Base-by-base conservation (phyloP, 2,113 vertebrate genomes). In the Misgurnus mizolepis region DNA sequence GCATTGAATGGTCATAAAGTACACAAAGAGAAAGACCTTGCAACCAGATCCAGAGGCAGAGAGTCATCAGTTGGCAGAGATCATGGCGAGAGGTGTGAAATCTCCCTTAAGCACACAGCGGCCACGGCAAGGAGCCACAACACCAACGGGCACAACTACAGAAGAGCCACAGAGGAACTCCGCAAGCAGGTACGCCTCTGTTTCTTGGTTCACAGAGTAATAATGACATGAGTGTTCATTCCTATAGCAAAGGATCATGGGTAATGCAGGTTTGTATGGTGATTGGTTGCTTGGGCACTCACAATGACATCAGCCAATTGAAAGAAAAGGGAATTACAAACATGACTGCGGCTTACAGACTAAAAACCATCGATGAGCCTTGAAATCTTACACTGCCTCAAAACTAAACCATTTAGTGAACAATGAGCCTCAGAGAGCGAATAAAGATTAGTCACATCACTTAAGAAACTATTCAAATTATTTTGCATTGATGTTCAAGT, bases 1-100 rank as follows among this genome's bases (percentile, higher is more conserved):
- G 98, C 98, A 83, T 96, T 97, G 90, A 96, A 96, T 90, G 95
- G 95, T 87, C 96, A 95, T 85, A 98, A 95, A 93, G 93, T 92
- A 10, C 83, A 88, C 49, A 92, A 88, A 67, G 82, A 84, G 85
- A 87, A 90, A 80, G 92, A 93, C 83, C 89, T 88, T 82, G 7
- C 45, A 43, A 87, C 89, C 0, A 89, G 91, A 79, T 89, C 91
- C 67, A 92, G 90, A 79, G 55, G 85, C 82, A 2, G 88, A 87
- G 76, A 71, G 74, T 72, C 80, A 69, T 14, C 80, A 78, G 77
- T 89, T 87, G 88, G 86, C 81, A 97, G 96, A 93, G 97, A 98
- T 89, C 94, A 94, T 89, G 91, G 93, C 0, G 95, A 98, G 78
- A 92, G 93, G 90, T 90, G 94, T 5, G 97, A 96, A 79, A 93